Base-by-base conservation (phyloP, 2,888 invertebrate species). In the Melikaiella ostensackeni region DNA sequence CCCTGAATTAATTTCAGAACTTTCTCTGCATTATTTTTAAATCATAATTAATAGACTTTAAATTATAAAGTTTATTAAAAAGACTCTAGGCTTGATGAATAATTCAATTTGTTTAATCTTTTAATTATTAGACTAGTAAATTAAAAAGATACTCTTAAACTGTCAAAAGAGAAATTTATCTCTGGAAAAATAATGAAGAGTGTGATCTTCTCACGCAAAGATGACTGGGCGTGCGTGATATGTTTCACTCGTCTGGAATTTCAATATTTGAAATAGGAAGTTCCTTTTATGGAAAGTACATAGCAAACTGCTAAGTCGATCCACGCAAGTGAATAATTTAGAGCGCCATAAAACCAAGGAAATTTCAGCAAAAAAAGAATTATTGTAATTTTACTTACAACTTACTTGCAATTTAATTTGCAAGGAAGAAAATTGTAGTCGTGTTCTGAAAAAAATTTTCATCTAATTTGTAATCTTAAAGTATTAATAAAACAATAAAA, bases 181-280 rank as follows among this genome's bases (percentile, higher is more conserved):
- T 27, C 46, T 50, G n/a, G 27, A 13, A 27, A 70, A 70, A 70
- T 46, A 70, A 70, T 70, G 70, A 70, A 42, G 30, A 66, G 66
- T 66, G 66, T 30, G 46, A 66, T 50, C 46, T 66, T 30, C 70
- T 46, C 70, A 70, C 70, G 70, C 70, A 46, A 70, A 70, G 50
- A 70, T 70, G 70, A 70, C 50, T 70, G 30, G 70, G 70, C 11
- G 70, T 70, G 70, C 70, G 70, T 70, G 70, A 70, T 70, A 70
- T 70, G 70, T 70, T 70, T 50, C 50, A 30, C 70, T 66, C 66
- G 46, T 30, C 24, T 46, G 46, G 70, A 70, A 70, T 70, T 70
- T 70, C 70, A 70, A 70, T 70, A 70, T 46, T 70, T 50, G 46
- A 70, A 70, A 70, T 70, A 50, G 46, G 70, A 70, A 70, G 30